These are phyloP conservation scores for Drosophila mayri DNA, from an alignment of 1,140 invertebrate genomes.

Conservation along the genomic window DNA sequence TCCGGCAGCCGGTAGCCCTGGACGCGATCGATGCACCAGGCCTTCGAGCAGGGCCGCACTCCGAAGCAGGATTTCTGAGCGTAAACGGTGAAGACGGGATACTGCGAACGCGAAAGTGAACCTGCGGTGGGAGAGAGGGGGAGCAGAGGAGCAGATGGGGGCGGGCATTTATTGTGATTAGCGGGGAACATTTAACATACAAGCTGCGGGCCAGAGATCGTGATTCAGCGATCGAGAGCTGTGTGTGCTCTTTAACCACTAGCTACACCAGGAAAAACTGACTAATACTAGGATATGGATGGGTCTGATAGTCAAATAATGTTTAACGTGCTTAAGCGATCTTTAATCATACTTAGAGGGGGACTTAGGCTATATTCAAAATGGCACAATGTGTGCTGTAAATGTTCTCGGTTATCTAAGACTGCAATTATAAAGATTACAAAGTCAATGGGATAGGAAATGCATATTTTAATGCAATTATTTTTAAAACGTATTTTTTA, in stretches of 20 bases:
- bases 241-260: slow-evolving; percentile 44
- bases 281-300: slow-evolving; percentile 8
- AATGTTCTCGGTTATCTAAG: not conserved
- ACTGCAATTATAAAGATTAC: not conserved
- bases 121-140: slow-evolving; percentile 86
- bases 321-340: slow-evolving; percentile 5
- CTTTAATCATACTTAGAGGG: slow-evolving; percentile 4
- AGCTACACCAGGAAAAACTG: slow-evolving; percentile 31
- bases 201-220: slow-evolving; percentile 50
- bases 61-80: slow-evolving; percentile 96
- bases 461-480: not conserved
- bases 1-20: slow-evolving; percentile 92
- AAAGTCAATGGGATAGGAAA: not conserved
- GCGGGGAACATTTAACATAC: slow-evolving; percentile 52
- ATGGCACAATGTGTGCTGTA: slow-evolving; percentile 13
- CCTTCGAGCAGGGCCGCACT: slow-evolving; percentile 93
- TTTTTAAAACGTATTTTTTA: not conserved
- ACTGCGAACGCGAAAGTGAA: slow-evolving; percentile 95
- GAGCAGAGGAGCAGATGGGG: slow-evolving; percentile 6
- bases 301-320: slow-evolving; percentile 16
- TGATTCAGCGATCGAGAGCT: slow-evolving; percentile 47
- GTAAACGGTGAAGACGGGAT: slow-evolving; percentile 98
- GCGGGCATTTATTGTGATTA: slow-evolving; percentile 42
- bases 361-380: not conserved
- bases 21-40: slow-evolving; percentile 97